These are phyloP conservation scores for Zhuqinia jingwanae DNA, from an alignment of 2,888 invertebrate genomes.

Conservation along the genomic window DNA sequence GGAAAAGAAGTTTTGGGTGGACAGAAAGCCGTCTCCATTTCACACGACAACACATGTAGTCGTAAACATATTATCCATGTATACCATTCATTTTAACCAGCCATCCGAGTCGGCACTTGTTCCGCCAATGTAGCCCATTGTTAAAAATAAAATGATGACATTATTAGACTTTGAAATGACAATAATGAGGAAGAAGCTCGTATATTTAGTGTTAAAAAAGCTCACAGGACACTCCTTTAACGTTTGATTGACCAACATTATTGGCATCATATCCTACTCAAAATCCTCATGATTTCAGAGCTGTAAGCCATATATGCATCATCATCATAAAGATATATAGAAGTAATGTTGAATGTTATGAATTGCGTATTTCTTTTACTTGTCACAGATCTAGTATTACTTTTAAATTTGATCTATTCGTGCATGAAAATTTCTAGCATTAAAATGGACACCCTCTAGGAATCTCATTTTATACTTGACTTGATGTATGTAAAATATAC, in stretches of 20 bases:
- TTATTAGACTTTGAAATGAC: conserved; percentile 50
- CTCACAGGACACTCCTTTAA: conserved; percentile 22
- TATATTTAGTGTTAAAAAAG: conserved; percentile 33
- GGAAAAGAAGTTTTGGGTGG: neutral
- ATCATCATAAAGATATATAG: too few species aligned
- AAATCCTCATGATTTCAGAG: too few species aligned
- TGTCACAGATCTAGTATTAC: too few species aligned
- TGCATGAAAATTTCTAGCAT: conserved; percentile 2
- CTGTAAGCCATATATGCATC: too few species aligned
- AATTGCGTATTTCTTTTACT: too few species aligned
- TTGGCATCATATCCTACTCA: conserved; percentile 5
- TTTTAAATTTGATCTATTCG: neutral
- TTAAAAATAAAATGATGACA: conserved; percentile 42
- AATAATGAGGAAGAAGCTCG: conserved; percentile 40
- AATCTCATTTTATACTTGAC: conserved; percentile 67
- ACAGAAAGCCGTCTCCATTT: conserved; percentile 29
- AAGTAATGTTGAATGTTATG: too few species aligned
- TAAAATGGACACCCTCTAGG: conserved; percentile 66
- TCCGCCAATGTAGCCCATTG: conserved; percentile 41
- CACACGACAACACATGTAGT: conserved; percentile 25
- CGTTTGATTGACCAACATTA: conserved; percentile 35
- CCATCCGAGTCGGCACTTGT: conserved; percentile 34
- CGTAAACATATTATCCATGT: too few species aligned
- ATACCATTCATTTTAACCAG: conserved; percentile 42
- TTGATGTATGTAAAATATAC: too few species aligned